Evolutionary conservation across 2,113 vertebrate species (phyloP).

Genomic region (Penelope pileata): DNA sequence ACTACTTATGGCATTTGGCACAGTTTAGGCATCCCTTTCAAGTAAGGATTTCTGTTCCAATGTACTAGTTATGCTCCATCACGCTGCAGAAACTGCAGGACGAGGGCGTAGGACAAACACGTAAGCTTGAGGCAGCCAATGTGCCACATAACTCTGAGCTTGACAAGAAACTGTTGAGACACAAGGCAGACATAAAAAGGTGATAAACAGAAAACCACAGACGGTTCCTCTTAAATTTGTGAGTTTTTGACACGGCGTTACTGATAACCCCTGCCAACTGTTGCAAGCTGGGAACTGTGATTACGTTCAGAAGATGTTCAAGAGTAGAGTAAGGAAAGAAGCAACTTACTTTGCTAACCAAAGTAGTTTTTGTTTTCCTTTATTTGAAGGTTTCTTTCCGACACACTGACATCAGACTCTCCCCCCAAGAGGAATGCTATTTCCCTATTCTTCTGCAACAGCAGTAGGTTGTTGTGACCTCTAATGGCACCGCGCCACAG

Average conservation of each 20-base stretch:
- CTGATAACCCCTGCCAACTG: background rate
- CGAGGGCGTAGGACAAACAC: background rate
- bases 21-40: background rate
- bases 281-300: background rate
- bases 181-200: background rate
- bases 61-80: background rate
- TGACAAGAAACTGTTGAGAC: background rate
- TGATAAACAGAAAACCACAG: background rate
- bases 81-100: background rate
- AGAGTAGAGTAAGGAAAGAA: background rate
- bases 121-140: accelerated
- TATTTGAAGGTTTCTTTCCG: constrained; percentile 4
- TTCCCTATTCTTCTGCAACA: background rate
- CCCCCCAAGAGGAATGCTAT: background rate
- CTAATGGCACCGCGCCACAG: constrained; percentile 26
- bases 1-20: background rate
- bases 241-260: background rate
- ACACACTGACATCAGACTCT: background rate
- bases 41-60: background rate
- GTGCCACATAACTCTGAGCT: background rate
- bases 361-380: background rate
- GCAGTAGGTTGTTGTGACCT: constrained; percentile 47
- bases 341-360: background rate
- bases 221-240: background rate
- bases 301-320: background rate